Conservation (phyloP, 2,888 invertebrate species). For the Actias luna region DNA sequence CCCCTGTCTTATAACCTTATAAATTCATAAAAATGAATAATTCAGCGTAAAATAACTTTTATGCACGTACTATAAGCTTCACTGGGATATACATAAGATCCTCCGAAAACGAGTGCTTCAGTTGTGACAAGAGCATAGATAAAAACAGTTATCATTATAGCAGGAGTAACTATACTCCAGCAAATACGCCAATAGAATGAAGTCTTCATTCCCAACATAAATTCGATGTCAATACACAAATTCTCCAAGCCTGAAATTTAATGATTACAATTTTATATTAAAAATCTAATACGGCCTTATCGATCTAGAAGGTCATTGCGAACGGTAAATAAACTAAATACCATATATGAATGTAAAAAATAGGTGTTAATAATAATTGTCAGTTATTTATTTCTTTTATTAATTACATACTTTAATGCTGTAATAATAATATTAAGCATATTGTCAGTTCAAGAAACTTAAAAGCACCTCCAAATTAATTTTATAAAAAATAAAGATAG, state of each 20-base stretch:
- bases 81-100: constrained; percentile 78
- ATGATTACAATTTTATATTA: background rate
- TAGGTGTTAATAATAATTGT: background rate
- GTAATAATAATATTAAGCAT: too few relatives aligned
- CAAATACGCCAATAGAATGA: constrained; percentile 90
- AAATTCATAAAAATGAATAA: too few relatives aligned
- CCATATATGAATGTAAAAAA: background rate
- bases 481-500: too few relatives aligned
- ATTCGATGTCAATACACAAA: constrained; percentile 85
- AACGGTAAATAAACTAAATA: background rate
- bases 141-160: constrained; percentile 86
- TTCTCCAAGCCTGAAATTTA: constrained; percentile 63
- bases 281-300: background rate
- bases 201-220: constrained; percentile 87
- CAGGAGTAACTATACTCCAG: constrained; percentile 88
- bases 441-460: background rate
- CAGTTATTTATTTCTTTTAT: background rate
- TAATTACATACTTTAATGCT: too few relatives aligned
- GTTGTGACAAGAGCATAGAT: constrained; percentile 86
- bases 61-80: constrained; percentile 81
- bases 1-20: too few relatives aligned
- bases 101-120: constrained; percentile 83
- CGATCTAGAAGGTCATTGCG: background rate
- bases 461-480: background rate
- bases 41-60: background rate